A percentile compares a stretch with the other conserved stretches of the same genome.
These are phyloP conservation scores for Myiozetetes cayanensis DNA, from an alignment of 2,113 vertebrate species.

Conservation along the genomic window DNA sequence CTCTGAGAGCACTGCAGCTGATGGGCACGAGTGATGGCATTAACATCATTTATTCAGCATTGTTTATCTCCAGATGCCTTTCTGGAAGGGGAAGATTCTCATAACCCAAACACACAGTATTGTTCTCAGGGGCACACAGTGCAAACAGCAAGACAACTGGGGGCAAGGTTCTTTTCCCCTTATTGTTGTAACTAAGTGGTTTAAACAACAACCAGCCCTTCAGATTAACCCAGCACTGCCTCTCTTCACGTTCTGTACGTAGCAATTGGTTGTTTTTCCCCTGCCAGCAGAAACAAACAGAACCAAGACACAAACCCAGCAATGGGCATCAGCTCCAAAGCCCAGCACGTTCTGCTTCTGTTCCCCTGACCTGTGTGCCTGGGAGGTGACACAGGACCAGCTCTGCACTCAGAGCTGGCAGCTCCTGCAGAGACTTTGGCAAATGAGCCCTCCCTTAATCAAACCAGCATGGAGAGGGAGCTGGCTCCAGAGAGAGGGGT, in stretches of 20 bases:
- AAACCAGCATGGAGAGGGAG: background rate
- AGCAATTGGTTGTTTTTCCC: accelerated
- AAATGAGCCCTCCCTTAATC: background rate
- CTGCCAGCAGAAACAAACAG: background rate
- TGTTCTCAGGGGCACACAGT: background rate
- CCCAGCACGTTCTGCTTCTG: background rate
- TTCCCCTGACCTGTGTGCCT: background rate
- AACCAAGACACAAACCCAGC: background rate
- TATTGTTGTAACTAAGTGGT: background rate
- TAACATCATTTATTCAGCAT: background rate
- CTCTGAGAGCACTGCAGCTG: background rate
- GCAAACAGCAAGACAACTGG: background rate
- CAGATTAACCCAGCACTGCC: background rate
- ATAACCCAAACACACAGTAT: background rate
- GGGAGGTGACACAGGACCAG: background rate
- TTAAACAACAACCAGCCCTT: background rate
- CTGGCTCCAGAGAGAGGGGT: background rate
- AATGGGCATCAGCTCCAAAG: background rate
- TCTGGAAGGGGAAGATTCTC: background rate
- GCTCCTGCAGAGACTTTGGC: background rate
- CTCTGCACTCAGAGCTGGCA: background rate
- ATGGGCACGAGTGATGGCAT: accelerated
- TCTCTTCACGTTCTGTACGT: background rate
- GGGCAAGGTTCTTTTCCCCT: background rate
- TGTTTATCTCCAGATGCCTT: background rate